Conservation (phyloP, 2,113 vertebrate genomes). For the Chunga burmeisteri region DNA sequence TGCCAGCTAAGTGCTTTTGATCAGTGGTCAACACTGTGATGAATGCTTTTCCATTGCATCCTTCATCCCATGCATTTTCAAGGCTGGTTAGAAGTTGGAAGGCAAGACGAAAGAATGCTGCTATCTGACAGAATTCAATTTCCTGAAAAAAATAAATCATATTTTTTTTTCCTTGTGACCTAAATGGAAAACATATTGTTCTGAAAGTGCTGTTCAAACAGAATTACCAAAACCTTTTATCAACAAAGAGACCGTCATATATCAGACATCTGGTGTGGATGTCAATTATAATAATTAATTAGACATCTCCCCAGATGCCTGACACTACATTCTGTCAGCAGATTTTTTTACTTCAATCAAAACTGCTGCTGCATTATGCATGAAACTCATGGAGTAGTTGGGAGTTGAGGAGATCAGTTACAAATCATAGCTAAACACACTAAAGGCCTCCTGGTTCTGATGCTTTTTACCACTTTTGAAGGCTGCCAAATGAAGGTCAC, state of each 20-base stretch:
- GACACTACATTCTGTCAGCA: slow-evolving; percentile 68
- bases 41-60: slow-evolving; percentile 16
- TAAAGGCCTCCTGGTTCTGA: neutral
- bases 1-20: slow-evolving; percentile 41
- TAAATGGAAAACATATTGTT: slow-evolving; percentile 71
- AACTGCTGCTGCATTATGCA: slow-evolving; percentile 63
- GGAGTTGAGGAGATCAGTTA: slow-evolving; percentile 20
- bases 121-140: slow-evolving; percentile 30
- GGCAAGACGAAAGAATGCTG: neutral
- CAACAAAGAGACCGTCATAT: slow-evolving; percentile 54
- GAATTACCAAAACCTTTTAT: slow-evolving; percentile 65
- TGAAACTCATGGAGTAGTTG: slow-evolving; percentile 30
- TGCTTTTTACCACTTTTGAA: neutral
- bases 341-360: slow-evolving; percentile 62
- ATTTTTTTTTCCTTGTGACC: neutral
- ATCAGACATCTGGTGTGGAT: slow-evolving; percentile 67
- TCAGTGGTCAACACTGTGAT: slow-evolving; percentile 16
- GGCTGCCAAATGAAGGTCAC: neutral
- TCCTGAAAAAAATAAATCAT: neutral
- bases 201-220: slow-evolving; percentile 65
- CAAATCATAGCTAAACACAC: neutral
- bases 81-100: slow-evolving; percentile 43
- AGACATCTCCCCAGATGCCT: slow-evolving; percentile 67
- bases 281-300: slow-evolving; percentile 74
- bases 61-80: slow-evolving; percentile 31